These are phyloP conservation scores for Grapholita molesta DNA, from an alignment of 1,140 invertebrate genomes.

Conservation along the genomic window DNA sequence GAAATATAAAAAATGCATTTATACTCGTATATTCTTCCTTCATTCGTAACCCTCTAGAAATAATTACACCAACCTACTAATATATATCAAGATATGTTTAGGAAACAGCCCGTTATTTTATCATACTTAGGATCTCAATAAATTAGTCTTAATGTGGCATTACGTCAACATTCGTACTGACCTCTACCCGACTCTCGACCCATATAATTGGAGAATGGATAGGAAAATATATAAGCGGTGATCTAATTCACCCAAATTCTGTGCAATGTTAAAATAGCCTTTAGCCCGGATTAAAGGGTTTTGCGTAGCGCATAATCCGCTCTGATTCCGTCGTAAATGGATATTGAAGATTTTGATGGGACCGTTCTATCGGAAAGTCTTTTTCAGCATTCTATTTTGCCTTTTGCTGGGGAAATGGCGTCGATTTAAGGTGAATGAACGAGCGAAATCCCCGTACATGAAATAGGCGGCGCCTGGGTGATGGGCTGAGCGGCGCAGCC, in stretches of 20 bases:
- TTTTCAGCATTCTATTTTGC: constrained; percentile 69
- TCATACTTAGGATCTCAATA: constrained; percentile 6
- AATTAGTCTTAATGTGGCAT: constrained; percentile 11
- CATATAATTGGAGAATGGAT: constrained; percentile 47
- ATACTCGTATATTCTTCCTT: too few relatives aligned
- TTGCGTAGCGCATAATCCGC: constrained; percentile 57
- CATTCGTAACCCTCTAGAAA: too few relatives aligned
- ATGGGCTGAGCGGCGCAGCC: constrained; percentile 64
- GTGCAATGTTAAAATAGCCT: constrained; percentile 53
- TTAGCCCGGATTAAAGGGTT: constrained; percentile 56
- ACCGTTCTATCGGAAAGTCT: constrained; percentile 62
- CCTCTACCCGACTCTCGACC: constrained; percentile 24
- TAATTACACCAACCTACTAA: too few relatives aligned
- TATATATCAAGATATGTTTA: neutral
- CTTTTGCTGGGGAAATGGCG: constrained; percentile 51
- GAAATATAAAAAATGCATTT: too few relatives aligned
- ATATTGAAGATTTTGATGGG: constrained; percentile 67
- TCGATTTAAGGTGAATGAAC: constrained; percentile 73
- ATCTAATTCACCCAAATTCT: constrained; percentile 39
- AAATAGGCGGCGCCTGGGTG: constrained; percentile 69
- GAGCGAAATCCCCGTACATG: constrained; percentile 68
- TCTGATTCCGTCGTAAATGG: constrained; percentile 63
- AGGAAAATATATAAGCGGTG: constrained; percentile 28
- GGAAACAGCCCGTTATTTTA: neutral
- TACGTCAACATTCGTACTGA: constrained; percentile 6